Evolutionary conservation across 2,888 invertebrate species (phyloP).

Genomic region (Eurytoma californica): DNA sequence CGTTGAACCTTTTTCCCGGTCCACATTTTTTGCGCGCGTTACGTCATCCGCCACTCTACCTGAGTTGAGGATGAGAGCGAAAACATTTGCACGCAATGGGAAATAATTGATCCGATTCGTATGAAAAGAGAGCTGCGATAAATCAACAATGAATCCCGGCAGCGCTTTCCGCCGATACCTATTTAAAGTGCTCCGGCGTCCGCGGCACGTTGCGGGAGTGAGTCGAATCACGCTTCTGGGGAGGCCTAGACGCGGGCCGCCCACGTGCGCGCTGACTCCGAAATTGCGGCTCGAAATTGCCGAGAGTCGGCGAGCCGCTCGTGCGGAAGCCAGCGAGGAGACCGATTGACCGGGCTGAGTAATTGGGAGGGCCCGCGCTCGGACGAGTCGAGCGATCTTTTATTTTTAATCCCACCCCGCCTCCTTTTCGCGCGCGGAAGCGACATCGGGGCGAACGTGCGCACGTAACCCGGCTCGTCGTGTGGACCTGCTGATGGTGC

Average conservation of each 20-base stretch:
- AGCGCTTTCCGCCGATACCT: too few species aligned
- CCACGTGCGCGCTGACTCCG: conserved; percentile 24
- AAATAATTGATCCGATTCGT: too few species aligned
- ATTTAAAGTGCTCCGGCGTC: background rate
- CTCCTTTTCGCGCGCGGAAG: background rate
- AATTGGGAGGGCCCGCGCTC: conserved; percentile 4
- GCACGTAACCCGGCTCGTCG: background rate
- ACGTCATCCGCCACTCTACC: too few species aligned
- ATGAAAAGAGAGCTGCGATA: too few species aligned
- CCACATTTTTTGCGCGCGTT: too few species aligned
- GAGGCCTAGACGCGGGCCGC: background rate
- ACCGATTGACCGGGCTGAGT: conserved; percentile 24
- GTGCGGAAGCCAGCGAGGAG: background rate
- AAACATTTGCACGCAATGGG: too few species aligned
- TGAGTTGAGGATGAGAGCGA: background rate
- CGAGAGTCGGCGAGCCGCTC: background rate
- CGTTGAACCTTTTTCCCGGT: too few species aligned
- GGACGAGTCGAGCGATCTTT: conserved; percentile 2
- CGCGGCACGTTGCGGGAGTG: background rate
- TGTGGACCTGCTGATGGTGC: conserved; percentile 12
- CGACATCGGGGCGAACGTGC: background rate
- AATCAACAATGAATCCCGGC: too few species aligned
- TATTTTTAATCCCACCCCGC: background rate
- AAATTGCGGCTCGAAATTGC: conserved; percentile 5
- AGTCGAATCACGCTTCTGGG: background rate